Conservation (phyloP, 2,888 invertebrate species). For the Epinotia ramella region DNA sequence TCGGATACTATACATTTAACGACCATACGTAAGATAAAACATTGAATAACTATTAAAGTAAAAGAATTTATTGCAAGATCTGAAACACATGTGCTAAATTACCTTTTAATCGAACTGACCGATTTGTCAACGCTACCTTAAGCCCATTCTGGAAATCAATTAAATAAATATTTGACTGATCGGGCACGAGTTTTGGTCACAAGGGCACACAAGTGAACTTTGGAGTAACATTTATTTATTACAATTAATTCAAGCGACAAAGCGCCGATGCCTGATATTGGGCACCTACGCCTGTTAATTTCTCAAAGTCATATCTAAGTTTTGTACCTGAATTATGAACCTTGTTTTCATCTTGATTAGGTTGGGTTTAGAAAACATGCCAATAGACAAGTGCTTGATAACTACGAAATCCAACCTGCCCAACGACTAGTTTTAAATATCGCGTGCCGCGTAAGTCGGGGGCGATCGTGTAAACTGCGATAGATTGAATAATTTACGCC, state of each 20-base stretch:
- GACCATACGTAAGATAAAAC: not conserved
- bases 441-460: constrained; percentile 39
- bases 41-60: constrained; percentile 21
- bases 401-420: constrained; percentile 52
- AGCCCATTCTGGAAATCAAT: constrained; percentile 40
- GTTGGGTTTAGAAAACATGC: not conserved
- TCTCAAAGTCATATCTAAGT: not conserved
- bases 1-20: constrained; percentile 7
- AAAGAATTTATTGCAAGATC: constrained; percentile 11
- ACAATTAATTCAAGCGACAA: constrained; percentile 45
- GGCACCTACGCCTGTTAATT: constrained; percentile 15
- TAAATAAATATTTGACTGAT: constrained; percentile 45
- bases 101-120: constrained; percentile 25
- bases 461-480: constrained; percentile 27
- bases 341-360: not conserved
- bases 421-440: constrained; percentile 49
- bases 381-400: not conserved
- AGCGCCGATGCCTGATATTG: constrained; percentile 25
- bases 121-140: constrained; percentile 37
- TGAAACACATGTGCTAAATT: constrained; percentile 19
- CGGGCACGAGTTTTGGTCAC: constrained; percentile 38
- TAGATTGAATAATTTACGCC: constrained; percentile 36
- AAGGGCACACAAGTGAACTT: constrained; percentile 45
- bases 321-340: not conserved
- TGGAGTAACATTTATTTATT: constrained; percentile 40